Evolutionary conservation across 1,140 invertebrate species (phyloP).

Genomic region (Heliconius melpomene): DNA sequence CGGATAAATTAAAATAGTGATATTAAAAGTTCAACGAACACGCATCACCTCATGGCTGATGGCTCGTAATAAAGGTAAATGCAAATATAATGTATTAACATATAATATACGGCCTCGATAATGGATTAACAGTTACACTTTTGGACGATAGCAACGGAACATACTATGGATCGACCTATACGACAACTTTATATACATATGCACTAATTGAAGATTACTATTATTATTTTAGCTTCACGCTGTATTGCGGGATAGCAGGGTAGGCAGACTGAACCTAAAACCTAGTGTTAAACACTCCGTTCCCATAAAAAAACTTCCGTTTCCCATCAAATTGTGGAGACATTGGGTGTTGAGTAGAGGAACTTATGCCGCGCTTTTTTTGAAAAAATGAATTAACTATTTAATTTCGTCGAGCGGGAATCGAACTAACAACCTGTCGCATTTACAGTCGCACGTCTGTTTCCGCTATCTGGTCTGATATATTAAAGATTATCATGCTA

Average conservation of each 20-base stretch:
- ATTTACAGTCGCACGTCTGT: no score
- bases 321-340: background rate
- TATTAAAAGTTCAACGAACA: background rate
- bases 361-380: no score
- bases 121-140: slow-evolving; percentile 1
- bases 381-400: no score
- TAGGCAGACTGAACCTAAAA: background rate
- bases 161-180: background rate
- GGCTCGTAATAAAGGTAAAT: background rate
- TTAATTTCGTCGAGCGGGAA: no score
- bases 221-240: no score
- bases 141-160: background rate
- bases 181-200: background rate
- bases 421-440: no score
- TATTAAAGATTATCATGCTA: no score
- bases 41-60: background rate
- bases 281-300: background rate
- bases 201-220: no score
- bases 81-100: slow-evolving; percentile 5
- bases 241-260: no score
- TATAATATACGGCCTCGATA: slow-evolving; percentile 6
- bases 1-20: background rate
- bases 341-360: background rate
- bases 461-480: no score
- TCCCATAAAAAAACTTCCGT: background rate